These are phyloP conservation scores for Spodoptera picta DNA, from an alignment of 2,888 invertebrate species.

Conservation along the genomic window DNA sequence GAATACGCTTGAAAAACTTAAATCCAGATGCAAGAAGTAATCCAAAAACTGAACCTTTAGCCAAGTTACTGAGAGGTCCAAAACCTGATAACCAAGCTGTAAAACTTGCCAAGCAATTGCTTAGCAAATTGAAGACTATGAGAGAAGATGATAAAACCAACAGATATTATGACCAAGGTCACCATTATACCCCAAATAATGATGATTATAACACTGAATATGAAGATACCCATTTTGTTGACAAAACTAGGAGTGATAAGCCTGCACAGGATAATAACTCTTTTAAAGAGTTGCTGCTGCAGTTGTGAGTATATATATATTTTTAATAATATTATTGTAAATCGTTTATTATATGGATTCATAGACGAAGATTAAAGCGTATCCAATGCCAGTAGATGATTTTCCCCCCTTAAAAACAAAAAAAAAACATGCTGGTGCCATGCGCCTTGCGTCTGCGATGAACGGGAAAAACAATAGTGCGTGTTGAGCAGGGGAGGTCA, in stretches of 20 bases:
- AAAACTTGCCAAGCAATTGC: neutral
- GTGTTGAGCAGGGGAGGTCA: too few relatives aligned
- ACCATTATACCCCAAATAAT: constrained; percentile 27
- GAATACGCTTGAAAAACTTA: constrained; percentile 38
- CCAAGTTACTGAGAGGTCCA: constrained; percentile 7
- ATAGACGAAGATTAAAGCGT: too few relatives aligned
- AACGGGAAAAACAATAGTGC: too few relatives aligned
- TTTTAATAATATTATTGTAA: too few relatives aligned
- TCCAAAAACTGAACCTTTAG: constrained; percentile 5
- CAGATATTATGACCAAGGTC: constrained; percentile 3
- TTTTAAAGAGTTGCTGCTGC: constrained; percentile 12
- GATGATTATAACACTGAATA: constrained; percentile 8
- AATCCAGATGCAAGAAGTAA: constrained; percentile 2
- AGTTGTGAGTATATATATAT: constrained; percentile 22
- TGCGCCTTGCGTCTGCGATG: too few relatives aligned
- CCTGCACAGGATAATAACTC: neutral
- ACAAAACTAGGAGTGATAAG: constrained; percentile 28
- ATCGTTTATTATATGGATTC: too few relatives aligned
- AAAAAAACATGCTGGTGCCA: too few relatives aligned
- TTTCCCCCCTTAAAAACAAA: too few relatives aligned
- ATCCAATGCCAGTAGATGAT: too few relatives aligned
- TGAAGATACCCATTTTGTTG: constrained; percentile 17
- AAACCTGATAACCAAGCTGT: neutral
- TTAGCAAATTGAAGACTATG: constrained; percentile 21
- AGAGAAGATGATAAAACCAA: constrained; percentile 6